A percentile compares a stretch with the other conserved stretches of the same genome.
phyloP scores from a whole-genome alignment of 2,888 invertebrate species.

The Polyommatus icarus region DNA sequence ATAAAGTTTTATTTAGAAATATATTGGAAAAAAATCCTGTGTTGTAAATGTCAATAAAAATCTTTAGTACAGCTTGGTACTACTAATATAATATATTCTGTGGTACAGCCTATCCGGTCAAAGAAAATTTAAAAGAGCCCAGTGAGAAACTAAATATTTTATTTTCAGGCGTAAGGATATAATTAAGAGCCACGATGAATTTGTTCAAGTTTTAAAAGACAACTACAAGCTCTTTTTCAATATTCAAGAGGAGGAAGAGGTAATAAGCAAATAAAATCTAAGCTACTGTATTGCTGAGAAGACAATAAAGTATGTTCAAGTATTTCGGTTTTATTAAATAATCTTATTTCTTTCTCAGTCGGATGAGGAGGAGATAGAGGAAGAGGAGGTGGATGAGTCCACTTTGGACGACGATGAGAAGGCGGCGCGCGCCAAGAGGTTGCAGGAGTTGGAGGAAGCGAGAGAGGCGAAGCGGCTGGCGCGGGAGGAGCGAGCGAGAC shows the following conservation, averaged over 20 bases:
- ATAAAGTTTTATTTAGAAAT: not conserved
- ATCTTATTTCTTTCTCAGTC: slow-evolving; percentile 45
- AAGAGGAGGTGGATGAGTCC: slow-evolving; percentile 69
- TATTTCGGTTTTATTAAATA: not conserved
- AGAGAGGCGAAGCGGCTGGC: slow-evolving; percentile 55
- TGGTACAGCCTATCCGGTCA: no score
- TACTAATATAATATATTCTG: no score
- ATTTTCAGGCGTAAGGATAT: slow-evolving; percentile 62
- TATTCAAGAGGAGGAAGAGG: slow-evolving; percentile 74
- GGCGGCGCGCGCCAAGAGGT: slow-evolving; percentile 55
- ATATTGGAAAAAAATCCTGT: no score
- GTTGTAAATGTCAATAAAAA: no score
- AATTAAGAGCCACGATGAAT: slow-evolving; percentile 75
- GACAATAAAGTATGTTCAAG: no score
- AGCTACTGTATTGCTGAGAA: no score
- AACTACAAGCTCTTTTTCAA: slow-evolving; percentile 87
- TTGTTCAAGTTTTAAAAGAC: slow-evolving; percentile 79
- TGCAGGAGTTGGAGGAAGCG: slow-evolving; percentile 50
- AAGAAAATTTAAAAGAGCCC: not conserved
- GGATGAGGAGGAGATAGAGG: slow-evolving; percentile 56
- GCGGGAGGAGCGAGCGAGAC: slow-evolving; percentile 54
- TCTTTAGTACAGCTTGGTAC: no score
- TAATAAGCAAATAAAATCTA: slow-evolving; percentile 40
- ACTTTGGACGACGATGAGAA: slow-evolving; percentile 69
- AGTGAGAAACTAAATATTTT: not conserved